phyloP scores from a whole-genome alignment of 2,113 vertebrate species.

The Paramormyrops kingsleyae region DNA sequence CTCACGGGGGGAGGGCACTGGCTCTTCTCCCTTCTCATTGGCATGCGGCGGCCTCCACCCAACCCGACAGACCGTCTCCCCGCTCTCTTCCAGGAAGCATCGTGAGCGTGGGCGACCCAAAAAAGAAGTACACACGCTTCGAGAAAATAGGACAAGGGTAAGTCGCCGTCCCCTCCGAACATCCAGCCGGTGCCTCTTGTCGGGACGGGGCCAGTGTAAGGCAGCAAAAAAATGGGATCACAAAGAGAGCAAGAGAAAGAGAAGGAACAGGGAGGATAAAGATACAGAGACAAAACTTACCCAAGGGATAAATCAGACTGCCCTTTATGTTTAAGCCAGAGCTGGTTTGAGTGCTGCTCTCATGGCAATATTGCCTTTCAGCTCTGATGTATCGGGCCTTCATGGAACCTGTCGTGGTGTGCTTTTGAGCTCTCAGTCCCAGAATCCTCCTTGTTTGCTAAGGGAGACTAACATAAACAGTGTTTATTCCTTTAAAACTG shows the following conservation, averaged over 20 bases:
- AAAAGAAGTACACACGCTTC: conserved; percentile 98
- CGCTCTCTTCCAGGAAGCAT: conserved; percentile 77
- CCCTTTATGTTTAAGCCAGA: neutral
- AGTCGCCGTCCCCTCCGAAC: conserved; percentile 45
- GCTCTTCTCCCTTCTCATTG: neutral
- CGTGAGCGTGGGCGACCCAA: conserved; percentile 93
- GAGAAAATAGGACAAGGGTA: conserved; percentile 99
- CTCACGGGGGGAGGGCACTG: neutral
- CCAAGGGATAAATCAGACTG: conserved; percentile 33
- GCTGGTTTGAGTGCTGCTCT: neutral
- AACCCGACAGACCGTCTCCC: conserved; percentile 20
- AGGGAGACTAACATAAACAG: neutral
- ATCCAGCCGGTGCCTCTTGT: neutral
- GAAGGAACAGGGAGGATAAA: neutral
- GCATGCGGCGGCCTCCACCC: conserved; percentile 15
- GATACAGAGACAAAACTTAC: conserved; percentile 37
- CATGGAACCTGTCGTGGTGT: neutral
- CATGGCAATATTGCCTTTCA: neutral
- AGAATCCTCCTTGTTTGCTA: neutral
- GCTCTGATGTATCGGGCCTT: neutral
- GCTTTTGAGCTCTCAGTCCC: neutral
- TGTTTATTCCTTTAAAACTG: neutral
- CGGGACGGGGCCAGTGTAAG: conserved; percentile 7
- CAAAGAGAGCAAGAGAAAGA: conserved; percentile 9
- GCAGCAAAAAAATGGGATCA: conserved; percentile 10